Evolutionary conservation across 2,113 vertebrate species (phyloP), one percentile per base, ranked within the genome.

Genomic region (Sarotherodon lohbergeri): DNA sequence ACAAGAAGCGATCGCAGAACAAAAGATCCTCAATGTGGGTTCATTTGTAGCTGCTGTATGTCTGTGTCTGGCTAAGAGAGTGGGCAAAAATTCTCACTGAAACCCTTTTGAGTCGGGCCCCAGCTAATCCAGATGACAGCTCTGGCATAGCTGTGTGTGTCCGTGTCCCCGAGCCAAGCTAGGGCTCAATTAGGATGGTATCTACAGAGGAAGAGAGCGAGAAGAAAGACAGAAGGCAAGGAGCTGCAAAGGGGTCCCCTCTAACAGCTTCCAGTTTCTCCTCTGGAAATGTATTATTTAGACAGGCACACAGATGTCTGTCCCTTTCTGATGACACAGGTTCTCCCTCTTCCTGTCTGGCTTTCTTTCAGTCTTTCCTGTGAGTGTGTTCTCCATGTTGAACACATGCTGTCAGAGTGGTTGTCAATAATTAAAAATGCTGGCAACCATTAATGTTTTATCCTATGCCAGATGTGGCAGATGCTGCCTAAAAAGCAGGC

Each of bases 251-350:
- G 68, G 82, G 63, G 32, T 88, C 83, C 61, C 43, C 61, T 7
- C 61, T 48, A 52, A 39, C 39, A 56, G 32, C 61, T 68, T 61
- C 19, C 0, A 80, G 13, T 82, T 89, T 81, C 80, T 91, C 55
- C 29, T 83, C 27, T 81, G n/a, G 63, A 90, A 86, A 92, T 88
- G 13, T 19, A 93, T 92, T 88, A 95, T 94, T 91, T 79, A 82
- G 86, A 82, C 19, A 84, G 76, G 84, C 24, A 55, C 22, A 19
- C 80, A 82, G 66, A 91, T 81, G 91, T 88, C 83, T 89, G 87
- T 82, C 41, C 39, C 61, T 54, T 14, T 80, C 11, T 73, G 61
- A 84, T 48, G 86, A 82, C 82, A 46, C 19, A 2, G 54, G 34
- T 34, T 27, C 24, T 52, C 52, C 66, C 63, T 81, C 73, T 39